Conservation (phyloP, 2,113 vertebrate genomes). For the Hiodon tergisus region DNA sequence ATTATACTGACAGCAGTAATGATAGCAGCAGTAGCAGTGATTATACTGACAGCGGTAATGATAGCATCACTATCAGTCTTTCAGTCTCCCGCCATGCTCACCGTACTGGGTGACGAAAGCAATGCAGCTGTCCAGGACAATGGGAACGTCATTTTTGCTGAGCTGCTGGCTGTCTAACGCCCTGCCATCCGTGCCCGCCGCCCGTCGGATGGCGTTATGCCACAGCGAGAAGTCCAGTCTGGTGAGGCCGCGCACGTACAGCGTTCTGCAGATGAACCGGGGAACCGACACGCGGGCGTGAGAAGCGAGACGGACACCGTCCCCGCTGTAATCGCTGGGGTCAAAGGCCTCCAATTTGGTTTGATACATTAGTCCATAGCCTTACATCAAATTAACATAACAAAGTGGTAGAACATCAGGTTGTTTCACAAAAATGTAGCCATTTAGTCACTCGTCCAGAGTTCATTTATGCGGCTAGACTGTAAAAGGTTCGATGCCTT, state of each 20-base stretch:
- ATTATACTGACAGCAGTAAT: background rate
- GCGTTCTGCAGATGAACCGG: constrained; percentile 60
- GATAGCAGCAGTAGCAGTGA: background rate
- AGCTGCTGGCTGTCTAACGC: constrained; percentile 90
- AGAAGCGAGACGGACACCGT: background rate
- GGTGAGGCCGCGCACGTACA: constrained; percentile 84
- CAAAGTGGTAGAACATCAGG: too few species aligned
- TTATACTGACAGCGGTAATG: background rate
- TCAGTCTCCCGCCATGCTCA: constrained; percentile 46
- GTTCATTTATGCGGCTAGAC: too few species aligned
- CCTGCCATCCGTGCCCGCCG: constrained; percentile 83
- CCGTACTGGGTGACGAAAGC: constrained; percentile 97
- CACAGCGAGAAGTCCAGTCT: constrained; percentile 85
- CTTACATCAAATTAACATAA: too few species aligned
- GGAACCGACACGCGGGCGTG: background rate
- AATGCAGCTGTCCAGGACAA: constrained; percentile 90
- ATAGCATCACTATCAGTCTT: too few species aligned
- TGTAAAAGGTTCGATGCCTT: too few species aligned
- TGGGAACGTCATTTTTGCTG: constrained; percentile 88
- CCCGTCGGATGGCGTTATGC: constrained; percentile 84
- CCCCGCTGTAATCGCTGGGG: background rate
- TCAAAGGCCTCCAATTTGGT: too few species aligned
- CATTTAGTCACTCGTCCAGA: too few species aligned
- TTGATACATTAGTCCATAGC: too few species aligned
- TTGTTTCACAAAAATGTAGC: too few species aligned